Percentiles rank a stretch among this genome's conserved stretches.
Conservation (phyloP, 2,888 invertebrate species). For the Tetragonula carbonaria region DNA sequence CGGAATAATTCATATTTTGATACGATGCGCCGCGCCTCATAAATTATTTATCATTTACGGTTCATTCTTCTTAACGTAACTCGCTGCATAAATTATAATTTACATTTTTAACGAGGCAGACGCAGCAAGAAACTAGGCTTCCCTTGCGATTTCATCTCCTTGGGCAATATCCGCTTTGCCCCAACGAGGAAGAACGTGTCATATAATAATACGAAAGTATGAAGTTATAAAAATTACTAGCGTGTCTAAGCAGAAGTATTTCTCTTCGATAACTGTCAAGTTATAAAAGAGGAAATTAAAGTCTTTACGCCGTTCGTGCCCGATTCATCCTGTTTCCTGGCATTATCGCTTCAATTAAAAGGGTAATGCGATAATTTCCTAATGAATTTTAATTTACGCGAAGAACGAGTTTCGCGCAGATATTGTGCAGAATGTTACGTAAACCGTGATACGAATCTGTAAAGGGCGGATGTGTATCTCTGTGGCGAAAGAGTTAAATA, state of each 20-base stretch:
- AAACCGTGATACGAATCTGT: background rate
- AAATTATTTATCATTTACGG: no score
- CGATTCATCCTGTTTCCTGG: background rate
- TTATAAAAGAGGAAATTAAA: background rate
- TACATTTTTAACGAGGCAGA: background rate
- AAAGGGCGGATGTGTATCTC: constrained; percentile 13
- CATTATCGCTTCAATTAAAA: background rate
- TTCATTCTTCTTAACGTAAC: background rate
- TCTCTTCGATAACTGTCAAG: no score
- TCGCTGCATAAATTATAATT: background rate
- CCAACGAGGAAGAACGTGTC: background rate
- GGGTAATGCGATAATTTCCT: background rate
- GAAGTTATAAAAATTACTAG: background rate
- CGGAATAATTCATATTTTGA: background rate
- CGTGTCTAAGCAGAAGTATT: background rate
- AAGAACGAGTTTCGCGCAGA: background rate
- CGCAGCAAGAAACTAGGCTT: background rate
- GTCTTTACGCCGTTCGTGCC: background rate
- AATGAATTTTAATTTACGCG: background rate
- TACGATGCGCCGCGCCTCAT: no score
- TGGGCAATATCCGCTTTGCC: background rate
- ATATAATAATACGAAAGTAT: background rate
- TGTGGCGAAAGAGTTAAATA: constrained; percentile 31
- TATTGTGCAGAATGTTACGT: background rate
- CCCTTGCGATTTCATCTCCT: background rate